Evolutionary conservation across 1,140 invertebrate species (phyloP).

Genomic region (Thaumetopoea pityocampa): DNA sequence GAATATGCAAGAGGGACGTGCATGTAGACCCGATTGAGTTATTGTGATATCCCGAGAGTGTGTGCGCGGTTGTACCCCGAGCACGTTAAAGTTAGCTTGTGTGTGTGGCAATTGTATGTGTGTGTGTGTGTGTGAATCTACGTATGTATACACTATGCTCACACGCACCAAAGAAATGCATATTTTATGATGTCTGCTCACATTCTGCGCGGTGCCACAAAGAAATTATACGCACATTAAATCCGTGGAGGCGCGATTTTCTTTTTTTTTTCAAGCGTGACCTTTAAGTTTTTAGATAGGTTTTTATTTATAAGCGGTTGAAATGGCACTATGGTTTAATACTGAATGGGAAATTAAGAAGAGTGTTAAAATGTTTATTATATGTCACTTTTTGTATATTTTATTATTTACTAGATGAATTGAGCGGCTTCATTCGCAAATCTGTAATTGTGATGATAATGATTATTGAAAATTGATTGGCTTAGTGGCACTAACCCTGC

Average conservation of each 20-base stretch:
- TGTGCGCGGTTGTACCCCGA: constrained; percentile 39
- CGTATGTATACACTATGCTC: constrained; percentile 20
- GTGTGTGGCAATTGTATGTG: constrained; percentile 8
- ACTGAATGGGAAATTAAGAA: no score
- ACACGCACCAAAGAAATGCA: constrained; percentile 66
- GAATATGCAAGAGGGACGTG: constrained; percentile 67
- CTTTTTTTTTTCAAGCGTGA: constrained; percentile 42
- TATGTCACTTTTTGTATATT: no score
- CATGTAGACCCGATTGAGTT: constrained; percentile 65
- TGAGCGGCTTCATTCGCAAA: no score
- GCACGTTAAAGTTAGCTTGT: no score
- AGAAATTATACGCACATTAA: constrained; percentile 75
- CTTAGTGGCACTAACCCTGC: no score
- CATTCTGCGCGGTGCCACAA: constrained; percentile 72
- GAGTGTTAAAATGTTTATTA: no score
- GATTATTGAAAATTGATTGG: no score
- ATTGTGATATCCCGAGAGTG: constrained; percentile 45
- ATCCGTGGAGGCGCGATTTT: constrained; percentile 64
- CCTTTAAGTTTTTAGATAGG: constrained; percentile 21
- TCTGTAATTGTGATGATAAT: no score
- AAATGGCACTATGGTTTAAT: no score
- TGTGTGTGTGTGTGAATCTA: constrained; percentile 5
- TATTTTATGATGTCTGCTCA: constrained; percentile 72
- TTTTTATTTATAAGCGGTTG: constrained; percentile 10
- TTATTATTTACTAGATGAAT: no score